Percentiles rank a stretch among this genome's conserved stretches.
Evolutionary conservation across 2,113 vertebrate species (phyloP).

Genomic region (Eudyptes chrysolophus): DNA sequence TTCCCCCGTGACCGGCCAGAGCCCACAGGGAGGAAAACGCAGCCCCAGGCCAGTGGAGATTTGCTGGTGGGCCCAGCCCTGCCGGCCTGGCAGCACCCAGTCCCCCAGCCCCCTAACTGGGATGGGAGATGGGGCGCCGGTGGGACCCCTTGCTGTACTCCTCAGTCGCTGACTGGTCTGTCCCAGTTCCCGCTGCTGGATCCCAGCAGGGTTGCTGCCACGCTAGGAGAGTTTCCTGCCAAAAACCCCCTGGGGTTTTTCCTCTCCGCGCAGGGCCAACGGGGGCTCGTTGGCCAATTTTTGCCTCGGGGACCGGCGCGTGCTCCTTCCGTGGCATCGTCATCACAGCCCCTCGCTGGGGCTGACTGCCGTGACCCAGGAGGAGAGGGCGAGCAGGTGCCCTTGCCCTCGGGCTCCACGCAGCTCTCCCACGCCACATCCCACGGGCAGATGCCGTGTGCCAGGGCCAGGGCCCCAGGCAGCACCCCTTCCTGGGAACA

Average conservation of each 20-base stretch:
- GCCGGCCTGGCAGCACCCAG: background rate
- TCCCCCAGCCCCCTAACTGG: background rate
- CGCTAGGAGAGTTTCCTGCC: background rate
- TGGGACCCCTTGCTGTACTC: fast-evolving
- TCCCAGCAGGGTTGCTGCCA: background rate
- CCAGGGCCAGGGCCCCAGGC: background rate
- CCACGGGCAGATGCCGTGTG: fast-evolving
- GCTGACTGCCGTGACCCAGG: fast-evolving
- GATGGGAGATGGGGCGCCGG: background rate
- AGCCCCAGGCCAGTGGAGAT: background rate
- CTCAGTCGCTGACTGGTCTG: background rate
- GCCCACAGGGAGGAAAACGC: background rate
- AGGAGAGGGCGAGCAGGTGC: background rate
- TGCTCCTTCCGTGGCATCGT: fast-evolving
- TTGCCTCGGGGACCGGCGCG: fast-evolving
- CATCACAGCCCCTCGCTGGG: fast-evolving
- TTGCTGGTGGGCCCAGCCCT: background rate
- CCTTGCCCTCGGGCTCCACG: fast-evolving
- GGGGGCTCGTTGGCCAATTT: fast-evolving
- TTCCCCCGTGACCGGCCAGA: background rate
- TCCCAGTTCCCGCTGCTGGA: background rate
- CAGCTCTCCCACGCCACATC: background rate
- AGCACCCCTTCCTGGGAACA: background rate
- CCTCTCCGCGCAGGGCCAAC: fast-evolving
- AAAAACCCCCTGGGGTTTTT: fast-evolving